Evolutionary conservation across 2,113 vertebrate species (phyloP).

Genomic region (Cyanoderma ruficeps): DNA sequence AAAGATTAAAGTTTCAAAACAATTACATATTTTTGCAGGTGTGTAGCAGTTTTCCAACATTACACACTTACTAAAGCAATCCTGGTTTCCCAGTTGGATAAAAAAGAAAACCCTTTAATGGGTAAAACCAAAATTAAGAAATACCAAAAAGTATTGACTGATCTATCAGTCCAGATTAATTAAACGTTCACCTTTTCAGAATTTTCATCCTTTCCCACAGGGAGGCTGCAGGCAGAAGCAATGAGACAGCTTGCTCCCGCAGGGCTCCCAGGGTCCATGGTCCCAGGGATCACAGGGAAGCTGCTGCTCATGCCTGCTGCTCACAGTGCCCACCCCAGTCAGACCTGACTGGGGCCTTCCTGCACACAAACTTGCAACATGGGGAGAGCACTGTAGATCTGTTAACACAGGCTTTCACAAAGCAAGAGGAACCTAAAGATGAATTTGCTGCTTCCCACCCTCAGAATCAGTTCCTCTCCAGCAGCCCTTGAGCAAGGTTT

Average conservation of each 20-base stretch:
- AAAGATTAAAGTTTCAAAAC: neutral
- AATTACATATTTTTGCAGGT: neutral
- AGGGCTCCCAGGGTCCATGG: rapidly evolving
- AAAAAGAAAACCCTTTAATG: neutral
- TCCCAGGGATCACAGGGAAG: neutral
- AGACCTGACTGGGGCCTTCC: neutral
- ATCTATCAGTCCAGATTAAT: neutral
- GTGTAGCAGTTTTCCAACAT: neutral
- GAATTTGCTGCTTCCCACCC: neutral
- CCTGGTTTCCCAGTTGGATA: neutral
- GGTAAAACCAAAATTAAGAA: neutral
- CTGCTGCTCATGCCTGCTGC: neutral
- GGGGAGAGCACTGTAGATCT: neutral
- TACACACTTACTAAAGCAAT: neutral
- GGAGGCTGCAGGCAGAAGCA: neutral
- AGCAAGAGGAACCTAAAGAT: neutral
- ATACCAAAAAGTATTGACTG: neutral
- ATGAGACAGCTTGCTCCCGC: neutral
- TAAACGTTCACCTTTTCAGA: neutral
- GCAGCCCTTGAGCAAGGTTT: neutral
- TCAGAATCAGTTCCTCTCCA: neutral
- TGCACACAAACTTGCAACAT: neutral
- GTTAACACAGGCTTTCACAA: neutral
- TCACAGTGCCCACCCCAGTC: rapidly evolving
- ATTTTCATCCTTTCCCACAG: no score